Conservation (phyloP, 2,888 invertebrate species). For the Acanthosepion esculentum region DNA sequence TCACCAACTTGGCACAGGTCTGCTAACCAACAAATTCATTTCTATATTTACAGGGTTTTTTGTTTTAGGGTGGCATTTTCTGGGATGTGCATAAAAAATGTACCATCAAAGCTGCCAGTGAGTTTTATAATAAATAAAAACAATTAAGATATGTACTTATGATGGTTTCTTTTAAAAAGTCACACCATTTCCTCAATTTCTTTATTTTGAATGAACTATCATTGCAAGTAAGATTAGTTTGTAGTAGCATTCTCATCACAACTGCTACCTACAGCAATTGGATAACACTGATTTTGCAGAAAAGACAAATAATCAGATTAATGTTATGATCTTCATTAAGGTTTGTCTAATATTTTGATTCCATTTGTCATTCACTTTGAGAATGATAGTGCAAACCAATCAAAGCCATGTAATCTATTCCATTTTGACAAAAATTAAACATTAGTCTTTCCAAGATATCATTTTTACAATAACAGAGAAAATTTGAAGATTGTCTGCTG, state of each 20-base stretch:
- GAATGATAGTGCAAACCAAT: neutral
- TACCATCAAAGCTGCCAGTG: neutral
- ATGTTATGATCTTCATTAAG: neutral
- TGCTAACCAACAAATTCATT: neutral
- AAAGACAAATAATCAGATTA: neutral
- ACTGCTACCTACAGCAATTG: neutral
- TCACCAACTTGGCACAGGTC: neutral
- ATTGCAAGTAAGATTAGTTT: neutral
- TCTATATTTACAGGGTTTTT: neutral
- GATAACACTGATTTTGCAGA: neutral
- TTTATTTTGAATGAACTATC: neutral
- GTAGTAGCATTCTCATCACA: neutral
- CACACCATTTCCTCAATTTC: neutral
- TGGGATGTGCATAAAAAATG: neutral
- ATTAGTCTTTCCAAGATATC: no score
- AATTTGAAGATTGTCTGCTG: conserved; percentile 8
- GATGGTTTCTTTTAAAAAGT: neutral
- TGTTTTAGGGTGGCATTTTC: neutral
- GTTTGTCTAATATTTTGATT: neutral
- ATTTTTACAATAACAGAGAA: neutral
- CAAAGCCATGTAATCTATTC: neutral
- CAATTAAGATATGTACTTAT: neutral
- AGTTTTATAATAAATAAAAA: neutral
- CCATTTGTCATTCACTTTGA: neutral
- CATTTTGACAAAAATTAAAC: no score